Conservation (phyloP, 2,113 vertebrate species). For the Semnornis frantzii region DNA sequence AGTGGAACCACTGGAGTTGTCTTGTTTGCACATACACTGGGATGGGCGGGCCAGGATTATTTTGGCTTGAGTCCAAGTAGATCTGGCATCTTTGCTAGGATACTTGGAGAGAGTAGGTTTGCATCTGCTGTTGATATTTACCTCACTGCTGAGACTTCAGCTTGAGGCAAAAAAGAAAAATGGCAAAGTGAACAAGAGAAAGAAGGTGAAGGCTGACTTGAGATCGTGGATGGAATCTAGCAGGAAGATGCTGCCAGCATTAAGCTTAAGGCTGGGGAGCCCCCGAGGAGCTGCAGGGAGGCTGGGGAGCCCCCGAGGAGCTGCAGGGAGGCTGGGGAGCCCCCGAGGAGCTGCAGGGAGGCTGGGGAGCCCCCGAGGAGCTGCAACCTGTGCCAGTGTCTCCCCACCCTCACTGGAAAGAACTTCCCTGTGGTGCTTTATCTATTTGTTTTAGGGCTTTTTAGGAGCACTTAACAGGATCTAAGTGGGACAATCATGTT, state of each 20-base stretch:
- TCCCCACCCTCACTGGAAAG: too few species aligned
- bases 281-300: too few species aligned
- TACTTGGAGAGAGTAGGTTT: not conserved
- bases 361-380: too few species aligned
- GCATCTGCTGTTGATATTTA: not conserved
- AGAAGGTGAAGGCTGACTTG: not conserved
- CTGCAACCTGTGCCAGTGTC: too few species aligned
- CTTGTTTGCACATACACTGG: not conserved
- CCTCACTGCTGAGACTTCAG: not conserved
- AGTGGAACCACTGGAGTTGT: not conserved
- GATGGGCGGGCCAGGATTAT: not conserved
- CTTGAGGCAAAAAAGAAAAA: not conserved
- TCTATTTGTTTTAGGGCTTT: not conserved
- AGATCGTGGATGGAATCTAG: not conserved
- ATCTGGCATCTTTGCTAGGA: not conserved
- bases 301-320: too few species aligned
- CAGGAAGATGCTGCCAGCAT: not conserved
- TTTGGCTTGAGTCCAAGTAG: not conserved
- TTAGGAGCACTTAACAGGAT: not conserved
- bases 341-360: too few species aligned
- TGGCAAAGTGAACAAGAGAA: not conserved
- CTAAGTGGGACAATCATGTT: not conserved
- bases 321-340: too few species aligned
- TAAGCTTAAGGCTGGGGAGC: too few species aligned
- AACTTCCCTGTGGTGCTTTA: not conserved